Evolutionary conservation across 1,140 invertebrate species (phyloP), one percentile per base, ranked within the genome.

Genomic region (Subanguina moxae): DNA sequence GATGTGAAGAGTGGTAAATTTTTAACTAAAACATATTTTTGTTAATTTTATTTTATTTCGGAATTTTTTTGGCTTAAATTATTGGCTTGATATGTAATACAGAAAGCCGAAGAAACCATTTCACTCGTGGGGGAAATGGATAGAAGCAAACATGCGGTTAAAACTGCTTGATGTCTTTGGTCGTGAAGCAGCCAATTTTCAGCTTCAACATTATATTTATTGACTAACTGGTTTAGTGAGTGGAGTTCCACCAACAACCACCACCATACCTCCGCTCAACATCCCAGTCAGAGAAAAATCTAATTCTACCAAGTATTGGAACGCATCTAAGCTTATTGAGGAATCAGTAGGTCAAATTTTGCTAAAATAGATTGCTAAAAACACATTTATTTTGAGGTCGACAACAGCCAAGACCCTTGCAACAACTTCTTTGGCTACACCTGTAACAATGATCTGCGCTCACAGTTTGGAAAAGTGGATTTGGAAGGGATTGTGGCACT

Each of bases 371-470:
- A 38, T 38, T 38, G 3, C 3, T 38, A 11, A n/a, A n/a, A n/a
- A n/a, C n/a, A n/a, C n/a, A n/a, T n/a, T 38, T 38, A 38, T 38
- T 38, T 38, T 38, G 11, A 38, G 27, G 28, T 64, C 7, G 62
- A 64, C 38, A 64, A 52, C 19, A 43, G 3, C 15, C 27, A 57
- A n/a, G 27, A 48, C 38, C 62, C 62, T n/a, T 64, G 62, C 42
- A 48, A 64, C 42, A 45, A 64, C n/a, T 64, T 64, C 42, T 64
- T 64, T 32, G 62, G 27, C n/a, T 64, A 64, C 42, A 38, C 62
- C n/a, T 64, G 62, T n/a, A 45, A 45, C n/a, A 61, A 62, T 8
- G 28, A 1, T 17, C n/a, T 21, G 48, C 3, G n/a, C 48, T 21
- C 23, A 52, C 3, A 25, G 19, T 65, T 62, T 1, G 48, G 62